Base-by-base conservation (phyloP, 2,888 invertebrate genomes). In the Cantharis rufa region DNA sequence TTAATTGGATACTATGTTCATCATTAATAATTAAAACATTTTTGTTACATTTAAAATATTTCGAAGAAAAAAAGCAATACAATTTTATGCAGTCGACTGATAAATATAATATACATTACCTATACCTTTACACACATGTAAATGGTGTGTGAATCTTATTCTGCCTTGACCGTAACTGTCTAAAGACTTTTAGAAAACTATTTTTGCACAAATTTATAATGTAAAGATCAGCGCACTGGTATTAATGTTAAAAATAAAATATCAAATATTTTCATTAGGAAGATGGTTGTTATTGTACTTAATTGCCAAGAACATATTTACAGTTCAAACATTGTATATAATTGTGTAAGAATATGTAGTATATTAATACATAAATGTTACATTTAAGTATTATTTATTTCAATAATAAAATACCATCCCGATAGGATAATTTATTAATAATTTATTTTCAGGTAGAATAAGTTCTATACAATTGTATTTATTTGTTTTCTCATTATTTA, bases 281-380 rank as follows among this genome's bases (percentile, higher is more conserved):
- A 76, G 64, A 76, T 61, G 24, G n/a, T 76, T 76, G 76, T 76
- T 76, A 76, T 70, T 72, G 76, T 76, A 76, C 76, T 76, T 76
- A 76, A 76, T 76, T 72, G 72, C 63, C 16, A 72, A 72, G 72
- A 62, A 64, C 69, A 72, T 72, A 72, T 72, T 76, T 70, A 64
- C 27, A 61, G 72, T 76, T 69, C 69, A 72, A 76, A 63, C 70
- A 62, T 71, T 76, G 70, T 72, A 75, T 63, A 64, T 48, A 48
- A 32, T 48, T 74, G 48, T 64, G 63, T 61, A 74, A 28, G 68
- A 66, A 62, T 24, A 70, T 32, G 68, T 74, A 75, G 68, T 18
- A 64, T 48, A 69, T 69, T 21, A 72, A 64, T 48, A 32, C 69
- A 69, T 76, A 70, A 76, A 76, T 72, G 72, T 76, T 72, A 28